These are phyloP conservation scores for Callorhinus ursinus DNA, from an alignment of 2,113 vertebrate genomes.

Conservation along the genomic window DNA sequence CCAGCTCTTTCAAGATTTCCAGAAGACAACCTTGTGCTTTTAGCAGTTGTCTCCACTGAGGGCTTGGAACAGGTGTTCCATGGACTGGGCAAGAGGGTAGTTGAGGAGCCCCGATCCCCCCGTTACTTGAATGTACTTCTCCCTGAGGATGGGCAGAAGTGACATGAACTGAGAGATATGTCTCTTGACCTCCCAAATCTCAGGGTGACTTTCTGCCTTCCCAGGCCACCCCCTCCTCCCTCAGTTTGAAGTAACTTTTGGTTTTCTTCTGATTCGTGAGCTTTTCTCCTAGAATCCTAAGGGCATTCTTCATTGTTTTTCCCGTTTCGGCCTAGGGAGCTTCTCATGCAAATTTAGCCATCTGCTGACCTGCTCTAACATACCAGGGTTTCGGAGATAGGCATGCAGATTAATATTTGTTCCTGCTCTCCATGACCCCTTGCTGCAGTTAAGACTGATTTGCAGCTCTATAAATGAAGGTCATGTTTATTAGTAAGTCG, in stretches of 20 bases:
- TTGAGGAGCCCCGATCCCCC: background rate
- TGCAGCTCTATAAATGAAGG: conserved; percentile 24
- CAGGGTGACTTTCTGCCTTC: background rate
- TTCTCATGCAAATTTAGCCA: background rate
- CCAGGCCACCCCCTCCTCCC: background rate
- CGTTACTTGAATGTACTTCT: background rate
- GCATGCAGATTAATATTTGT: background rate
- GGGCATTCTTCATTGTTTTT: background rate
- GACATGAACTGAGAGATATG: background rate
- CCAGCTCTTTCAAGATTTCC: background rate
- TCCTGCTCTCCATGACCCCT: background rate
- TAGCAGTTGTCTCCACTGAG: background rate
- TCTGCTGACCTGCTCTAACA: background rate
- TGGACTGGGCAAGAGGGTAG: background rate
- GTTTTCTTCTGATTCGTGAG: background rate
- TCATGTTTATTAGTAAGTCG: conserved; percentile 20
- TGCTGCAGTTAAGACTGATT: conserved; percentile 32
- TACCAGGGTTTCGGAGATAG: background rate
- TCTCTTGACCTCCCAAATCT: background rate
- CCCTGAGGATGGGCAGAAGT: background rate
- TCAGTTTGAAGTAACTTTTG: background rate
- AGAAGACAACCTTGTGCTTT: background rate
- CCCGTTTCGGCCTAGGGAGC: background rate
- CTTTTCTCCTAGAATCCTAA: conserved; percentile 7
- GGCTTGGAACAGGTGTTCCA: background rate